Conservation (phyloP, 2,888 invertebrate species). For the Ommatoiulus sabulosus region DNA sequence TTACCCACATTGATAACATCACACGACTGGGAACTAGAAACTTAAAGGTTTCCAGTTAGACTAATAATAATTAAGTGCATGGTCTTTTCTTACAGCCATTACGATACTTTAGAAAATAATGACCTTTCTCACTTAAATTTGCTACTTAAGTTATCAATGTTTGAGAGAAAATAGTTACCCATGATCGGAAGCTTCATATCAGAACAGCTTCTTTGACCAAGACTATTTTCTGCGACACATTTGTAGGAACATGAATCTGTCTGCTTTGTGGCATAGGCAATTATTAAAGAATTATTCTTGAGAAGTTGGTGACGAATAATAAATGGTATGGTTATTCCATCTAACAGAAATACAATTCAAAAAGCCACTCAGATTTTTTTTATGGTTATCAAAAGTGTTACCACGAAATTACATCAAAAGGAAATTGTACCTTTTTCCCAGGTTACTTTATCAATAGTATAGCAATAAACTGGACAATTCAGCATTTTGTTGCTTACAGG, state of each 20-base stretch:
- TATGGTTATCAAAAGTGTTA: no score
- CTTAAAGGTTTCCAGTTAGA: no score
- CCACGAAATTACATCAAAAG: no score
- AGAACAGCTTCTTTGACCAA: conserved; percentile 75
- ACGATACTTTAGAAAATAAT: no score
- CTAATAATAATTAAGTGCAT: no score
- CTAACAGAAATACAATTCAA: no score
- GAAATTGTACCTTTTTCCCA: conserved; percentile 61
- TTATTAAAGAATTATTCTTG: conserved; percentile 91
- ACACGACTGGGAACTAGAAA: no score
- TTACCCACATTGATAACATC: no score
- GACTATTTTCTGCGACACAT: conserved; percentile 91
- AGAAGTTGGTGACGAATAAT: conserved; percentile 95
- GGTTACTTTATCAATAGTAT: conserved; percentile 56
- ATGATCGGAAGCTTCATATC: conserved; percentile 93
- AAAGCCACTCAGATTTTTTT: no score
- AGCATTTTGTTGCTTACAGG: conserved; percentile 53
- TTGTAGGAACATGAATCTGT: conserved; percentile 95
- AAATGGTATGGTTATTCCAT: conserved; percentile 86
- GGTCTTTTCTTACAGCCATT: no score
- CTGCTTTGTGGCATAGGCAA: conserved; percentile 91
- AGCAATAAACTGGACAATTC: conserved; percentile 60
- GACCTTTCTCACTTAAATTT: no score
- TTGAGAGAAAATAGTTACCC: conserved; percentile 78
- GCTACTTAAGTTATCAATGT: no score